Evolutionary conservation across 2,888 invertebrate genomes (phyloP).

Genomic region (Amphipoea oculea): DNA sequence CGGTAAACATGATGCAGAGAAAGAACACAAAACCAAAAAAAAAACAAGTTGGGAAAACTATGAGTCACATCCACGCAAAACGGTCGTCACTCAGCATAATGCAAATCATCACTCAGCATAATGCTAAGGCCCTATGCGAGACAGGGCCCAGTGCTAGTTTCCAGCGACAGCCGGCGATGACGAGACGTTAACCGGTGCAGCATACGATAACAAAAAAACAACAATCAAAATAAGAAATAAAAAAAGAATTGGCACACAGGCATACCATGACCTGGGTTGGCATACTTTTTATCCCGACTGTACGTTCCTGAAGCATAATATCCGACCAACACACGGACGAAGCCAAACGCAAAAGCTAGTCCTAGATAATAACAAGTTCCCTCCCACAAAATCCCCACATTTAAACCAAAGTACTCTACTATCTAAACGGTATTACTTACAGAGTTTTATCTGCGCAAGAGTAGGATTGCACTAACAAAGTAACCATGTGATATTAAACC

Average conservation of each 20-base stretch:
- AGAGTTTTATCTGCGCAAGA: slow-evolving; percentile 55
- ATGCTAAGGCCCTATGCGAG: not conserved
- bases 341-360: not conserved
- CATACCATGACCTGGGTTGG: not conserved
- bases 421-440: slow-evolving; percentile 58
- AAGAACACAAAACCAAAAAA: not conserved
- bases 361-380: not conserved
- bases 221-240: not conserved
- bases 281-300: no score
- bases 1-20: not conserved
- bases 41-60: not conserved
- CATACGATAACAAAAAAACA: not conserved
- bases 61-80: not conserved
- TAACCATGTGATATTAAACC: slow-evolving; percentile 77
- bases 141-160: not conserved
- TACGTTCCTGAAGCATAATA: not conserved
- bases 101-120: no score
- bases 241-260: not conserved
- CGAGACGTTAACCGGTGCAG: no score
- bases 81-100: not conserved
- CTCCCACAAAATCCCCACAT: slow-evolving; percentile 16
- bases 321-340: not conserved
- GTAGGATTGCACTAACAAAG: slow-evolving; percentile 63
- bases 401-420: slow-evolving; percentile 25
- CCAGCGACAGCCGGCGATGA: not conserved